These are phyloP conservation scores for Mus spretus DNA, from an alignment of 2,797 vertebrate genomes.

Conservation along the genomic window DNA sequence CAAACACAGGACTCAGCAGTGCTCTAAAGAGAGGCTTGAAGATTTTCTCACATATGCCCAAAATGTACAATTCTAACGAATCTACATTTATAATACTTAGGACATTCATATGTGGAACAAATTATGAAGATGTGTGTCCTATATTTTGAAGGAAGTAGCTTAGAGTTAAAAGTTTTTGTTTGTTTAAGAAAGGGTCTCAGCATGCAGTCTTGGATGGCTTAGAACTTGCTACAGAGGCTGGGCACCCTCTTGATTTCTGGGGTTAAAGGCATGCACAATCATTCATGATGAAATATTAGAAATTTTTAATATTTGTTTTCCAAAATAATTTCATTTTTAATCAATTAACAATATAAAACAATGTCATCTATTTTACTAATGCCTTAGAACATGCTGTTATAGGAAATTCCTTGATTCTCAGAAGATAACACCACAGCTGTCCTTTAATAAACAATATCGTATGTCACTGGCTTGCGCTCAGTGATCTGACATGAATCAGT, in stretches of 20 bases:
- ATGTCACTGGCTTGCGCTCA: not conserved
- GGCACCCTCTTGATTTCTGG: not conserved
- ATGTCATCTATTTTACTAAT: constrained; percentile 1
- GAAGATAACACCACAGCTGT: not conserved
- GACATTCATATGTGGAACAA: constrained; percentile 95
- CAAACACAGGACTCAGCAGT: constrained; percentile 67
- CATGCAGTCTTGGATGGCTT: not conserved
- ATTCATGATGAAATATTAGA: not conserved
- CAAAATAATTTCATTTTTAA: constrained; percentile 52
- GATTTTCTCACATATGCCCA: constrained; percentile 94
- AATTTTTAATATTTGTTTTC: constrained; percentile 51
- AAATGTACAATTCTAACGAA: constrained; percentile 95
- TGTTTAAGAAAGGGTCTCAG: not conserved
- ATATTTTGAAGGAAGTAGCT: constrained; percentile 4
- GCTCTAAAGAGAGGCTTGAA: constrained; percentile 93
- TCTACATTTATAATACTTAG: constrained; percentile 97
- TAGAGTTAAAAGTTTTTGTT: not conserved
- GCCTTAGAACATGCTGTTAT: constrained; percentile 12
- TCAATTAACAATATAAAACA: not conserved
- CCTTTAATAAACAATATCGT: not conserved
- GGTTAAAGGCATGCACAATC: not conserved
- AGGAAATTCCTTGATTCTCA: constrained; percentile 31
- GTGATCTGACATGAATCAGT: not conserved
- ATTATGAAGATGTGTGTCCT: constrained; percentile 92
- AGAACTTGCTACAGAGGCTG: not conserved